Conservation (phyloP, 2,113 vertebrate species). For the Piaya cayana region DNA sequence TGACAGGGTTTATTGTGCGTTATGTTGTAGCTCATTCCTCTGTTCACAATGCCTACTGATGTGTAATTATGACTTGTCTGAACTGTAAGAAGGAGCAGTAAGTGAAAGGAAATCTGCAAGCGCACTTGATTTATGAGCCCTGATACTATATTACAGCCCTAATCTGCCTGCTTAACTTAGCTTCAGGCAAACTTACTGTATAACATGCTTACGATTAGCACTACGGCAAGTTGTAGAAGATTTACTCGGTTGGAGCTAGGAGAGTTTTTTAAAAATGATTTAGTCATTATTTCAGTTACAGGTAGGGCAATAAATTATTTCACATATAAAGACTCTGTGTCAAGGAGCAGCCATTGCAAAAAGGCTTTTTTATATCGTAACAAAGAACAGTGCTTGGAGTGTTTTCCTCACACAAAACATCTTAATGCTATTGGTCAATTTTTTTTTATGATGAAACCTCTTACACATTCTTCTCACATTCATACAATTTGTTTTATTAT, state of each 20-base stretch:
- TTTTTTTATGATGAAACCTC: constrained; percentile 70
- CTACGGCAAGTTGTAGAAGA: constrained; percentile 77
- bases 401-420: constrained; percentile 68
- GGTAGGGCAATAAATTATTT: constrained; percentile 76
- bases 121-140: constrained; percentile 91
- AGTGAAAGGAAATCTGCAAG: constrained; percentile 87
- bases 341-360: constrained; percentile 59
- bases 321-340: constrained; percentile 69
- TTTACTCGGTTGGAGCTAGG: constrained; percentile 75
- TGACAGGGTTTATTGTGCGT: constrained; percentile 95
- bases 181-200: constrained; percentile 82
- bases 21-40: constrained; percentile 91
- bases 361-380: constrained; percentile 67
- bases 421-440: constrained; percentile 68
- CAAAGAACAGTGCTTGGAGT: constrained; percentile 62
- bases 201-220: constrained; percentile 81
- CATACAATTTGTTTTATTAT: constrained; percentile 69
- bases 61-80: constrained; percentile 96
- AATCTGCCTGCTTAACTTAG: constrained; percentile 88
- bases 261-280: constrained; percentile 72
- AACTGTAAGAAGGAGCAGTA: constrained; percentile 89
- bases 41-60: constrained; percentile 86
- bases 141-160: constrained; percentile 83
- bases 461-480: constrained; percentile 68
- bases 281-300: constrained; percentile 78